Evolutionary conservation across 2,888 invertebrate genomes (phyloP).

Genomic region (Melanostoma mellinum): DNA sequence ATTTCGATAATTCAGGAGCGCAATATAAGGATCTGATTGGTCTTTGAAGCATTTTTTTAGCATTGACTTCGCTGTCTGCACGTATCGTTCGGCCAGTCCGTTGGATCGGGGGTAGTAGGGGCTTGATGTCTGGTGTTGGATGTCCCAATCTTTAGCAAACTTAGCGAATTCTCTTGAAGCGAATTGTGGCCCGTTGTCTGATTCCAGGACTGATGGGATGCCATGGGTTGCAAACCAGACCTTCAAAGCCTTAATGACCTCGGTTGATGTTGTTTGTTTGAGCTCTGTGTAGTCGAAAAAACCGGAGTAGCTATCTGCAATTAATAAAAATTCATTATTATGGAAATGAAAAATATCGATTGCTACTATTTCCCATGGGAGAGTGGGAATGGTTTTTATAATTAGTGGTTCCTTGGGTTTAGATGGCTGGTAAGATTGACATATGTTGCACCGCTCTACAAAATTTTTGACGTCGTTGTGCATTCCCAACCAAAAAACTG

Average conservation of each 20-base stretch:
- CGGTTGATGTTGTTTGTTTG: slow-evolving; percentile 53
- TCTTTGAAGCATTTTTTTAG: slow-evolving; percentile 40
- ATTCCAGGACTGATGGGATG: slow-evolving; percentile 55
- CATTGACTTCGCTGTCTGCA: too few relatives aligned
- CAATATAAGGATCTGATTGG: slow-evolving; percentile 48
- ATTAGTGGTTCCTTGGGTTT: slow-evolving; percentile 54
- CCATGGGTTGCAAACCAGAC: slow-evolving; percentile 63
- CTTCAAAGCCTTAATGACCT: slow-evolving; percentile 58
- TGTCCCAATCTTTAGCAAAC: slow-evolving; percentile 29
- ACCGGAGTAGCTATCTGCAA: slow-evolving; percentile 57
- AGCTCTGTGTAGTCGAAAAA: slow-evolving; percentile 49
- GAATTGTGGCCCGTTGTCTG: slow-evolving; percentile 42
- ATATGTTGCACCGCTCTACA: slow-evolving; percentile 4
- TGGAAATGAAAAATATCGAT: slow-evolving; percentile 57
- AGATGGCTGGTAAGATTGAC: slow-evolving; percentile 53
- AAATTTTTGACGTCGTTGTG: too few relatives aligned
- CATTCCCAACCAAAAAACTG: too few relatives aligned
- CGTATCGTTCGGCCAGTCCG: too few relatives aligned
- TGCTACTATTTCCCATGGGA: slow-evolving; percentile 56
- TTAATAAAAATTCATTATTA: slow-evolving; percentile 53
- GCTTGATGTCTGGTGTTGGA: slow-evolving; percentile 43
- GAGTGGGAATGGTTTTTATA: slow-evolving; percentile 45
- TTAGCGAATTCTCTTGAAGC: slow-evolving; percentile 54
- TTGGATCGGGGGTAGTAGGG: slow-evolving; percentile 50
- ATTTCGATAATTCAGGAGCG: slow-evolving; percentile 63